Percentiles rank a stretch among this genome's conserved stretches.
Conservation (phyloP, 2,113 vertebrate genomes). For the Silurus glanis region DNA sequence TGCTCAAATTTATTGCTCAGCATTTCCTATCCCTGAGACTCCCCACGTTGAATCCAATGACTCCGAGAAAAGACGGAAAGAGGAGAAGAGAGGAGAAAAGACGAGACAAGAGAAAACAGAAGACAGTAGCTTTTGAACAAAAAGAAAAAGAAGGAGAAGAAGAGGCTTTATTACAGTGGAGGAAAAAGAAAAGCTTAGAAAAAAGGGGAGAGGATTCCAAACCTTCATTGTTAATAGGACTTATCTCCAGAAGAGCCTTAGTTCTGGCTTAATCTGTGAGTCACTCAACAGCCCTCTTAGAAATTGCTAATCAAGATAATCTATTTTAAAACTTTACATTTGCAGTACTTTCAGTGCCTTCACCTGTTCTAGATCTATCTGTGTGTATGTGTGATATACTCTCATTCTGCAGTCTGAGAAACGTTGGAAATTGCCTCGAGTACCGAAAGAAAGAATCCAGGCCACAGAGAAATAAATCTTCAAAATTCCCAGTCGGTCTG, state of each 20-base stretch:
- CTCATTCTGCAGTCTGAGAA: slow-evolving; percentile 44
- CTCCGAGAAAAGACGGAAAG: slow-evolving; percentile 58
- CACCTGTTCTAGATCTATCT: background rate
- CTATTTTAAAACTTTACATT: background rate
- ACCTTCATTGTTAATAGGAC: background rate
- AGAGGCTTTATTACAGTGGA: background rate
- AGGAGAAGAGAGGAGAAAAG: slow-evolving; percentile 57
- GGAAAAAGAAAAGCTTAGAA: background rate
- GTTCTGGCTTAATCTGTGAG: background rate
- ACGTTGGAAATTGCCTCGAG: slow-evolving; percentile 31
- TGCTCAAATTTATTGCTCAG: slow-evolving; percentile 75
- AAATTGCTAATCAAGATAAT: slow-evolving; percentile 8
- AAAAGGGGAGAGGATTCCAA: background rate
- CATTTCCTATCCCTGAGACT: slow-evolving; percentile 76
- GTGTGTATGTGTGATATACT: slow-evolving; percentile 45
- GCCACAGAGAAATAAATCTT: slow-evolving; percentile 54
- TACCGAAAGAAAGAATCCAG: slow-evolving; percentile 33
- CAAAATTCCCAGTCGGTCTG: slow-evolving; percentile 37
- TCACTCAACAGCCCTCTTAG: background rate
- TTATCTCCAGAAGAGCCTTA: background rate
- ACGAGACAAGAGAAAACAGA: slow-evolving; percentile 41
- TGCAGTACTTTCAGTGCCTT: background rate
- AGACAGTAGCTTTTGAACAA: slow-evolving; percentile 32
- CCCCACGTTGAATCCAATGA: slow-evolving; percentile 73
- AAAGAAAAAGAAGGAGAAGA: slow-evolving; percentile 12